Conservation (phyloP, 2,888 invertebrate species). For the Oasisia sp. region DNA sequence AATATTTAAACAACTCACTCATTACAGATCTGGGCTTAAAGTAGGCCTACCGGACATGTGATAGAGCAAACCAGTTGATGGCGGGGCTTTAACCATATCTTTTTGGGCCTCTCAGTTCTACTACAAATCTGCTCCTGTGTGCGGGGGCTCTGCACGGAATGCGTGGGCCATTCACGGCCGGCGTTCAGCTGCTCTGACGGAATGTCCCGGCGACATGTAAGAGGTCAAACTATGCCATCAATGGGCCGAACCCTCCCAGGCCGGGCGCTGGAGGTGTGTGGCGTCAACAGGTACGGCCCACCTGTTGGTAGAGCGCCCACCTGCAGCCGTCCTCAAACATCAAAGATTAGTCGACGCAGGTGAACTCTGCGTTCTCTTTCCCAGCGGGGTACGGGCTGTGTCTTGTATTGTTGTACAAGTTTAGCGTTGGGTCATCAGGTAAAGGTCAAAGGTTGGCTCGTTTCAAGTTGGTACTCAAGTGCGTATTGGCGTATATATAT, state of each 20-base stretch:
- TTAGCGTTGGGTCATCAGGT: background rate
- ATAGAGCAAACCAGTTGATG: too few relatives aligned
- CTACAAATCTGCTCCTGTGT: background rate
- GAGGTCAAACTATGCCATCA: background rate
- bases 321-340: background rate
- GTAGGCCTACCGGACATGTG: too few relatives aligned
- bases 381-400: background rate
- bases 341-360: background rate
- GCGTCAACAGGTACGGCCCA: background rate
- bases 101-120: too few relatives aligned
- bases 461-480: background rate
- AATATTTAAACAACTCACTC: too few relatives aligned
- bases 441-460: background rate
- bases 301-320: background rate
- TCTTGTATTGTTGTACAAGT: background rate
- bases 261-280: background rate
- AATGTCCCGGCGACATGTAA: background rate
- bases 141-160: background rate
- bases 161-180: background rate
- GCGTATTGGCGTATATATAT: background rate
- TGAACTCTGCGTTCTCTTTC: background rate
- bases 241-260: background rate
- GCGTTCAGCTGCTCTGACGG: background rate
- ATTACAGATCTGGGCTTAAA: too few relatives aligned
- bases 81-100: too few relatives aligned